Base-by-base conservation (phyloP, 2,888 invertebrate species). In the Euphydryas editha region DNA sequence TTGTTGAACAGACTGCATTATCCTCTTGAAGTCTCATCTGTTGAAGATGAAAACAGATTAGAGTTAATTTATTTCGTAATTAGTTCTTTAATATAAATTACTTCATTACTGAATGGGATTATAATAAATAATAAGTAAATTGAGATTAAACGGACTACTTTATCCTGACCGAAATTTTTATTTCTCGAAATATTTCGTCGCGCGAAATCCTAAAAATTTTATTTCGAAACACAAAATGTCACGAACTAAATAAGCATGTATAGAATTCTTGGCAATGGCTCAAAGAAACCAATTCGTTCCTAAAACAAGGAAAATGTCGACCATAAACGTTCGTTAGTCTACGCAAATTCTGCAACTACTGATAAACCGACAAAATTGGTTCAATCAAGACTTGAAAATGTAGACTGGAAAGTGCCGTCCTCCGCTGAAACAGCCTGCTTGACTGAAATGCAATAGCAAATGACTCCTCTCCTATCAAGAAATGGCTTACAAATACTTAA, bases 221-320 rank as follows among this genome's bases (percentile, higher is more conserved):
- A 47, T 58, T 30, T 49, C 47, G 39, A 49, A 36, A 36, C 58
- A 30, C 39, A 49, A 63, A 56, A 58, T 58, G 49, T 39, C 39
- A 54, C 54, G 42, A 18, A 18, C 20, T 11, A 44, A 63, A 63
- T 64, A 64, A 58, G 51, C 39, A 39, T 24, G 58, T 51, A 51
- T n/a, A 17, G 46, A 57, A 39, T 57, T 58, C 42, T 65, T 65
- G 65, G 65, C 65, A 55, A 17, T 46, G n/a, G 30, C 59, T 59
- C 65, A 65, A 59, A 65, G 65, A 65, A 46, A 18, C 42, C 54
- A 42, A 63, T 58, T 57, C 51, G 42, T 49, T 57, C 36, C 37
- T 37, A 57, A 62, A 57, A 63, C 51, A 58, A 64, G 30, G 54
- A 54, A 54, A 54, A 54, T 30, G n/a, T 54, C 30, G 30, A 54